phyloP scores from a whole-genome alignment of 2,797 vertebrate genomes.

The Paguma larvata region DNA sequence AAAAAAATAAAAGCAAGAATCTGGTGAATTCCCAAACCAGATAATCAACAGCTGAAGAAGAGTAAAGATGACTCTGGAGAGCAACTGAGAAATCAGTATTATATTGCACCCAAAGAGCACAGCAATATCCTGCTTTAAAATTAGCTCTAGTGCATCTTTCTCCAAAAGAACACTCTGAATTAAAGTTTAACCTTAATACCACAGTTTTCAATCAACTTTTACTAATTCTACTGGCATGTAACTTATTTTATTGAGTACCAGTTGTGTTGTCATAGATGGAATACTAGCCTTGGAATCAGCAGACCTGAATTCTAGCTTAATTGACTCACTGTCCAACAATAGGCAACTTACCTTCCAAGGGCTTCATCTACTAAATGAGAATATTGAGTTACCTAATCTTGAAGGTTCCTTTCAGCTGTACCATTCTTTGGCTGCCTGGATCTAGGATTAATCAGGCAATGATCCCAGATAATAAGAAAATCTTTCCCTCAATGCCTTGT shows the following conservation, averaged over 20 bases:
- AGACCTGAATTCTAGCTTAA: neutral
- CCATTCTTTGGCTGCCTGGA: neutral
- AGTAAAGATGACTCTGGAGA: neutral
- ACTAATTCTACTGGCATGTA: neutral
- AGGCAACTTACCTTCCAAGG: neutral
- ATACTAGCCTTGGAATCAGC: neutral
- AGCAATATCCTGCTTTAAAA: conserved; percentile 24
- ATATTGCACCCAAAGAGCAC: neutral
- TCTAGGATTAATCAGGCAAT: conserved; percentile 26
- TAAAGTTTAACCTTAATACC: neutral
- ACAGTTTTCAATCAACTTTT: conserved; percentile 35
- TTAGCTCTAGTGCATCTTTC: neutral
- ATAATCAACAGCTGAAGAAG: neutral
- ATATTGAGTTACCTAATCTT: neutral
- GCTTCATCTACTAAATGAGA: neutral
- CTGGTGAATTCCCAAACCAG: neutral
- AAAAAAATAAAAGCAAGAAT: conserved; percentile 34
- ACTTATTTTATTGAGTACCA: neutral
- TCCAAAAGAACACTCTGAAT: neutral
- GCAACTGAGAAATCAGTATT: neutral
- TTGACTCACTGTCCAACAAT: neutral
- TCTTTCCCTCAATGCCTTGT: neutral
- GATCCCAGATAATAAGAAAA: neutral
- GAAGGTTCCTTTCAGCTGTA: neutral
- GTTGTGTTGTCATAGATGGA: neutral